Base-by-base conservation (phyloP, 2,888 invertebrate species). In the Vannuccia rotundouncinata region DNA sequence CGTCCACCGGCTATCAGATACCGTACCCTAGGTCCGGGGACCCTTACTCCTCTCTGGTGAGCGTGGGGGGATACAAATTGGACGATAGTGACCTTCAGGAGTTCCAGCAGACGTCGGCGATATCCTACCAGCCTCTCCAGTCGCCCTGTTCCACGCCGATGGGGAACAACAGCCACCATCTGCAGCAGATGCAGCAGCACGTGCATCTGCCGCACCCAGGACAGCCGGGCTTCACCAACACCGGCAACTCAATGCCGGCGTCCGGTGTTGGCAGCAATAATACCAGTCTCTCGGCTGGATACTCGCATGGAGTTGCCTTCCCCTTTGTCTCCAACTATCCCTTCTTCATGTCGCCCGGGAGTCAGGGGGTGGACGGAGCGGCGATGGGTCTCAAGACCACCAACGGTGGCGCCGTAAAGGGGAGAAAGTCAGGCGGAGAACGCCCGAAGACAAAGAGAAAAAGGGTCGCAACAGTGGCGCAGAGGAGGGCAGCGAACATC, bases 401-500 rank as follows among this genome's bases (percentile, higher is more conserved):
- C 45, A 5, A 45, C 45, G 45, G 45, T 17, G 45, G 45, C 45
- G 45, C 10, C 17, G 45, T 5, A 5, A 45, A 17, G 45, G 5
- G 45, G 45, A 45, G 45, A 5, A 45, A 17, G 45, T 45, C 10
- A 17, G 75, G 29, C 28, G 75, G 29, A 2, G 1, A 30, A 1
- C 75, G 29, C 1, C 17, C 1, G 13, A 81, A 82, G 60, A 59
- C 78, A 1, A 84, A 84, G 76, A 83, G 86, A 77, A 83, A 85
- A 25, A 82, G 86, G 0, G 83, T 85, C n/a, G 85, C 86, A 22
- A 85, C 85, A 1, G 78, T 83, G 25, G 84, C 85, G 13, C 86
- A 86, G 81, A 82, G 86, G 10, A 82, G 84, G 22, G 86, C 86
- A 0, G 86, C 86, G 28, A 86, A 86, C 82, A 83, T 86, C 79